Evolutionary conservation across 2,888 invertebrate species (phyloP), one percentile per base, ranked within the genome.

Genomic region (Stenichneumon culpator): DNA sequence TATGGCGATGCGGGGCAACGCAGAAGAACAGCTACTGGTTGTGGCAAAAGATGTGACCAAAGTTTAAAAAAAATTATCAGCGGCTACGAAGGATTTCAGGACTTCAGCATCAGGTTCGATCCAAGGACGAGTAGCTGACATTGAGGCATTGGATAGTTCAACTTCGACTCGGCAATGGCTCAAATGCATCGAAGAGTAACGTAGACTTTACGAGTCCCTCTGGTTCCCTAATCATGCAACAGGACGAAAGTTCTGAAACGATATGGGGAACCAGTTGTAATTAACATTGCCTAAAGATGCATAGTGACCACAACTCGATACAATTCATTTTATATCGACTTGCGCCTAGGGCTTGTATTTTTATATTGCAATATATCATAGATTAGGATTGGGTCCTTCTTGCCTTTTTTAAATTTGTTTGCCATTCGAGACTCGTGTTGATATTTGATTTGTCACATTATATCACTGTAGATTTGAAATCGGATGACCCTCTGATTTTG

Each of bases 201-300:
- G 28, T 63, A 63, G 2, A 36, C 4, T 19, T 72, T 57, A n/a
- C 7, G 19, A 57, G 2, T 72, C 36, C 63, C 63, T 65, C 47
- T 28, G 47, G n/a, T 63, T 65, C 16, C 47, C 9, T 36, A 63
- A 63, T 36, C 63, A 65, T 74, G 67, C 14, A 44, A 6, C 50
- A 77, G 54, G 67, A 68, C 7, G 54, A 77, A 68, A 67, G 68
- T n/a, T 67, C 54, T 9, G 39, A 25, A 67, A 52, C 39, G 39
- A 36, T 52, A 77, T 54, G 75, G 36, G 14, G 36, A 22, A 52
- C 52, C 32, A 36, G 67, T 67, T 77, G 75, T 67, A 60, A 74
- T 74, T 22, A 77, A 67, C 50, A 67, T 77, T 36, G 19, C 25
- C 50, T 54, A 54, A 50, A 39, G 19, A 77, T 77, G 75, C 77